Evolutionary conservation across 2,888 invertebrate species (phyloP).

Genomic region (Ormyrus nitidulus): DNA sequence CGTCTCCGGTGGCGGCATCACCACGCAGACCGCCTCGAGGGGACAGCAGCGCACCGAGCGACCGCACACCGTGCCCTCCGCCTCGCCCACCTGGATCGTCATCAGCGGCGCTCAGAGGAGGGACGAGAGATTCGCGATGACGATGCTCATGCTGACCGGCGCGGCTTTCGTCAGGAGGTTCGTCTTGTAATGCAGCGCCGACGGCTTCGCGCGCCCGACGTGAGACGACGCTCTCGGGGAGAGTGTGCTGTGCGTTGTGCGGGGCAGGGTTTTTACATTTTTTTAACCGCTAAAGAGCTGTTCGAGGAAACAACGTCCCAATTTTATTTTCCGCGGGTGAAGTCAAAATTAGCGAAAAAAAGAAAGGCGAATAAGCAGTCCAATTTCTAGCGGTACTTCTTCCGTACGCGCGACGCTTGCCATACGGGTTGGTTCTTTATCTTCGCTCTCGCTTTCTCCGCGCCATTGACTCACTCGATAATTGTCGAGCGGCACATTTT

Average conservation of each 20-base stretch:
- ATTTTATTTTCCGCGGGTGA: no score
- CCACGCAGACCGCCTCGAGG: constrained; percentile 55
- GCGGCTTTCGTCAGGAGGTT: not conserved
- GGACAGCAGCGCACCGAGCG: constrained; percentile 70
- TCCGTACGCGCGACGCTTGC: no score
- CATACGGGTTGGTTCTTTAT: no score
- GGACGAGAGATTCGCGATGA: not conserved
- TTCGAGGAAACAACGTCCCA: no score
- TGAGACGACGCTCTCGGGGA: not conserved
- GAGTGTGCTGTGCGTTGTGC: no score
- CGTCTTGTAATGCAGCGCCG: not conserved
- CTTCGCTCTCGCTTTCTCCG: no score
- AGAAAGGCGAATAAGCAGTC: no score
- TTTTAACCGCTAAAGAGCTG: no score
- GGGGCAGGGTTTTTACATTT: no score
- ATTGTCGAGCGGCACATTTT: not conserved
- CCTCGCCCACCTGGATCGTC: constrained; percentile 68
- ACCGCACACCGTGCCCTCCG: constrained; percentile 67
- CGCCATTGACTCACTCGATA: no score
- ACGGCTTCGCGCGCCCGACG: not conserved
- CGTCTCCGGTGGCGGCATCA: constrained; percentile 30
- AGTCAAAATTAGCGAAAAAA: no score
- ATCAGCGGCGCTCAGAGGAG: constrained; percentile 1
- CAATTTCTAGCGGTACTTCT: no score
- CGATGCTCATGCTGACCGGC: not conserved